A percentile compares a stretch with the other conserved stretches of the same genome.
These are phyloP conservation scores for Acrobeloides nanus DNA, from an alignment of 2,888 invertebrate species.

Conservation along the genomic window DNA sequence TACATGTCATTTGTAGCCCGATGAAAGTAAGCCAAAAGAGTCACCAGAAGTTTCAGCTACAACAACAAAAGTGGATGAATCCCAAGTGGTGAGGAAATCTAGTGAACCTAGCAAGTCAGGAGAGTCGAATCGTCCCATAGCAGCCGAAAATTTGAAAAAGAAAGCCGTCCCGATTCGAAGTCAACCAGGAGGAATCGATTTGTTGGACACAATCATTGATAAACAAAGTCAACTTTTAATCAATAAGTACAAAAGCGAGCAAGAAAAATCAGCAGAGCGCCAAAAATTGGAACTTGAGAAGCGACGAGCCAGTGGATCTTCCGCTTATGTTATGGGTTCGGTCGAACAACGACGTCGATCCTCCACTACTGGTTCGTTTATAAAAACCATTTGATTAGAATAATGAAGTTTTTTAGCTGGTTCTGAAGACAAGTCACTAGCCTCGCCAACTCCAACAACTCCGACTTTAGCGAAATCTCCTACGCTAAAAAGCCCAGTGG, in stretches of 20 bases:
- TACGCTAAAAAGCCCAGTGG: no score
- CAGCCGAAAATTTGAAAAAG: no score
- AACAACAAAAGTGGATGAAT: no score
- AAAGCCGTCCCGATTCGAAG: no score
- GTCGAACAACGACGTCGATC: constrained; percentile 10
- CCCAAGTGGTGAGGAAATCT: no score
- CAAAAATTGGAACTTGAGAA: constrained; percentile 20
- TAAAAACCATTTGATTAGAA: neutral
- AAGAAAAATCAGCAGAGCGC: constrained; percentile 21
- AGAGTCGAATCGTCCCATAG: no score
- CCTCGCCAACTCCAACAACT: neutral
- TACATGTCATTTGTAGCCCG: no score
- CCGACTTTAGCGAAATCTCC: neutral
- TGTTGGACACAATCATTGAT: constrained; percentile 24
- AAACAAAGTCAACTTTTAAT: constrained; percentile 22
- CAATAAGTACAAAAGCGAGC: constrained; percentile 22
- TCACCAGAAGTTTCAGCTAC: no score
- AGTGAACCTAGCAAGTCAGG: no score
- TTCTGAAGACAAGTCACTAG: neutral
- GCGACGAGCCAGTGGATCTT: constrained; percentile 9
- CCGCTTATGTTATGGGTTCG: constrained; percentile 13
- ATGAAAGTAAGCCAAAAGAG: no score
- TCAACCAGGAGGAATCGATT: constrained; percentile 17
- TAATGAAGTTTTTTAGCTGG: no score
- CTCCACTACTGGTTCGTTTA: neutral